phyloP scores from a whole-genome alignment of 2,888 invertebrate species.

The Yponomeuta plumbellus region DNA sequence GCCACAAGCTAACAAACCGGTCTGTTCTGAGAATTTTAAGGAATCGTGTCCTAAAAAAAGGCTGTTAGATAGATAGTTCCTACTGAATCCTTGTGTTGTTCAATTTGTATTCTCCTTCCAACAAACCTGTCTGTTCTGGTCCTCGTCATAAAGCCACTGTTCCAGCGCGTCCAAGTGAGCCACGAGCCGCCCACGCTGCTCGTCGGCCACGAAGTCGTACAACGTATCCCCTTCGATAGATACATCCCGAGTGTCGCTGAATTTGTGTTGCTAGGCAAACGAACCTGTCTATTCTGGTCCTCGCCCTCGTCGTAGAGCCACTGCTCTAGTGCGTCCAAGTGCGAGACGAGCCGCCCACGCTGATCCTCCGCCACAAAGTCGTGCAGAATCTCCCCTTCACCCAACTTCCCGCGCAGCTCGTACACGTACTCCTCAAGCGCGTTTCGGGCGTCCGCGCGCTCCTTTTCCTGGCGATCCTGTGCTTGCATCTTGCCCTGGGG shows the following conservation, averaged over 20 bases:
- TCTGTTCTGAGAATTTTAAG: too few species aligned
- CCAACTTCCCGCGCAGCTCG: constrained; percentile 93
- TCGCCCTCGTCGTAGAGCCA: constrained; percentile 99
- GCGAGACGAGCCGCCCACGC: constrained; percentile 76
- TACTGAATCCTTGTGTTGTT: too few species aligned
- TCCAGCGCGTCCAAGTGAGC: constrained; percentile 89
- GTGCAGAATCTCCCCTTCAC: constrained; percentile 84
- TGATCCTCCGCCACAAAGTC: constrained; percentile 85
- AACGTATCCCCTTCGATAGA: constrained; percentile 84
- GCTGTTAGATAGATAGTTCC: too few species aligned
- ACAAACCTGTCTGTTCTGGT: constrained; percentile 84
- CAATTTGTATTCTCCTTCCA: too few species aligned
- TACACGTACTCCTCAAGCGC: constrained; percentile 99
- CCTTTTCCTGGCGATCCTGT: constrained; percentile 94
- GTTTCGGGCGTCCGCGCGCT: constrained; percentile 96
- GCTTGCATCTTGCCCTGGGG: constrained; percentile 85
- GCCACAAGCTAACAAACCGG: constrained; percentile 71
- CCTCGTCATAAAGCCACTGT: constrained; percentile 98
- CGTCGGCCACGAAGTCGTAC: constrained; percentile 84
- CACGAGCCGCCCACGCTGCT: constrained; percentile 79
- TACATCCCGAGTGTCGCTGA: too few species aligned
- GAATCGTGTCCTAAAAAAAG: too few species aligned
- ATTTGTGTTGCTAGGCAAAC: too few species aligned
- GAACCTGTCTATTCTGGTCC: constrained; percentile 87
- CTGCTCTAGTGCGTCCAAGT: constrained; percentile 91